Conservation (phyloP, 2,113 vertebrate species). For the Nothocercus julius region DNA sequence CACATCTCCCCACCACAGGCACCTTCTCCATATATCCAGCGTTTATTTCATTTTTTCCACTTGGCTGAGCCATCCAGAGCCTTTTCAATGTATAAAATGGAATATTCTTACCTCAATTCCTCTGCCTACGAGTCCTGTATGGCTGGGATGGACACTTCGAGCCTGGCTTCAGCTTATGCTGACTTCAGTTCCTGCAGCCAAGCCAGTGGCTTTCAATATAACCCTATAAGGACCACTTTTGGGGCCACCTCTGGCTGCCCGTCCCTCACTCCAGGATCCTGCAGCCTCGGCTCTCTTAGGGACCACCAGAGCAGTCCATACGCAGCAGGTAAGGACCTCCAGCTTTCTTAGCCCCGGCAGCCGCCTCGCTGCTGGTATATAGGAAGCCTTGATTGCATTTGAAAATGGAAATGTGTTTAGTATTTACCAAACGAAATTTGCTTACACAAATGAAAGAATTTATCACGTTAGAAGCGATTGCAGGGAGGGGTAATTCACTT, state of each 20-base stretch:
- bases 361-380: conserved; percentile 87
- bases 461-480: conserved; percentile 99
- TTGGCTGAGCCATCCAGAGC: conserved; percentile 90
- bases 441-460: conserved; percentile 99
- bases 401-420: conserved; percentile 99
- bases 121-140: conserved; percentile 99
- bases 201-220: conserved; percentile 99
- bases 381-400: conserved; percentile 98
- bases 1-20: conserved; percentile 93
- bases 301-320: conserved; percentile 99
- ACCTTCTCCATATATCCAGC: conserved; percentile 82
- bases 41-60: conserved; percentile 79
- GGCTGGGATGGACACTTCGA: conserved; percentile 99
- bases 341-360: conserved; percentile 80
- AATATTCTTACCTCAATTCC: conserved; percentile 99
- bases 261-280: conserved; percentile 98
- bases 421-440: conserved; percentile 99
- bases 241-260: conserved; percentile 97
- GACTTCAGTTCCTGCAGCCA: conserved; percentile 99
- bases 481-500: conserved; percentile 99
- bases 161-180: conserved; percentile 99
- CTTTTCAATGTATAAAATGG: conserved; percentile 99
- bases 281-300: conserved; percentile 97
- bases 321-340: conserved; percentile 96
- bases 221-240: conserved; percentile 99